Evolutionary conservation across 2,797 vertebrate genomes (phyloP), one percentile per base, ranked within the genome.

Genomic region (Champsocephalus gunnari): DNA sequence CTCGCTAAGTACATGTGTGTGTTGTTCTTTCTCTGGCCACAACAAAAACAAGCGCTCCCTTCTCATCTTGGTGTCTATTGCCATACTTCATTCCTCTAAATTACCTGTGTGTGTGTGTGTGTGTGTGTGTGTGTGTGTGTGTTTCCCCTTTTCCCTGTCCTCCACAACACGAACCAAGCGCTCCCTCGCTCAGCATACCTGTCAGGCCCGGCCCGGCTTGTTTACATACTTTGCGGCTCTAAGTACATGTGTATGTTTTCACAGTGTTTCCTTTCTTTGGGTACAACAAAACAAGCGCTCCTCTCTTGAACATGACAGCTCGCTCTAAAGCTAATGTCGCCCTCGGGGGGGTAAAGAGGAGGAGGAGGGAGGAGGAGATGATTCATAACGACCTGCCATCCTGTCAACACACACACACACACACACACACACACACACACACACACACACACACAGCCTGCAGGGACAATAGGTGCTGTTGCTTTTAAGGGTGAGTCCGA

Each of bases 401-500:
- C 87, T 88, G 82, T 90, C 87, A 86, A 58, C 86, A 66, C 61
- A n/a, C 54, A 60, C 60, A 41, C 77, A 63, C 55, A 49, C 47
- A 44, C 66, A 71, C 78, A 56, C 72, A 65, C 74, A 77, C 66
- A 71, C 66, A 80, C 58, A 71, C 75, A 59, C 61, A 34, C 59
- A 74, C 60, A 45, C 77, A 58, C 55, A 49, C 47, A 49, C 66
- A 71, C 66, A 44, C 60, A 53, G 80, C 85, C 84, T 82, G 75
- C 69, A 81, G 92, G 91, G 85, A 93, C 91, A 93, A 92, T 85
- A 89, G 88, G 87, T 93, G 92, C 90, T 89, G 89, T 91, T 93
- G 91, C 92, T 94, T 93, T 94, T 92, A 91, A 91, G 89, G 92
- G 90, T 92, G 92, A 94, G 92, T 91, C 82, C 83, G 84, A 90